Conservation (phyloP, 2,797 vertebrate genomes). For the Poeciliopsis paucimaculata region DNA sequence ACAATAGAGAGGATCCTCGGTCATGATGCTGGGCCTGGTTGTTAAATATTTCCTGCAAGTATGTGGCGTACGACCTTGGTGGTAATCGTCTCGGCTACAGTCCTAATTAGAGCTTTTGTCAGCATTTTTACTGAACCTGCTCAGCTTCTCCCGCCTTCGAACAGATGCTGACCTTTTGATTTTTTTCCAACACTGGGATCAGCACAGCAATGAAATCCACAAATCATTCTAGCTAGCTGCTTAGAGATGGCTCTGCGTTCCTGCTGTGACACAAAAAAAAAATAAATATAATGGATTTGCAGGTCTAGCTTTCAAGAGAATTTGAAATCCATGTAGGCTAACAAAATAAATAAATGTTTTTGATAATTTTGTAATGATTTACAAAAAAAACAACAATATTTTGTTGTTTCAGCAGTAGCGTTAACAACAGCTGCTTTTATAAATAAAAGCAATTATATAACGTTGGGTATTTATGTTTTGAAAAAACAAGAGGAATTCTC, state of each 20-base stretch:
- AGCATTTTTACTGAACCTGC: conserved; percentile 65
- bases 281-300: background rate
- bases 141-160: conserved; percentile 44
- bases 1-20: background rate
- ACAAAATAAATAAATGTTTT: background rate
- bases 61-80: conserved; percentile 41
- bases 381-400: background rate
- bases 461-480: background rate
- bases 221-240: conserved; percentile 39
- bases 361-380: background rate
- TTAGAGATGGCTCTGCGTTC: conserved; percentile 56
- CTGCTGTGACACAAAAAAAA: conserved; percentile 15
- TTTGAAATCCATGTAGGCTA: background rate
- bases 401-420: background rate
- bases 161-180: conserved; percentile 72
- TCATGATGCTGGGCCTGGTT: background rate
- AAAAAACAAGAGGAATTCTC: background rate
- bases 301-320: background rate
- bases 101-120: conserved; percentile 36
- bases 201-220: conserved; percentile 39
- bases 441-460: background rate
- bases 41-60: conserved; percentile 9
- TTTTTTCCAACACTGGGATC: conserved; percentile 56
- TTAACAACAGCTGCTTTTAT: background rate
- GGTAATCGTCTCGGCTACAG: conserved; percentile 39